Evolutionary conservation across 2,113 vertebrate species (phyloP), one percentile per base, ranked within the genome.

Genomic region (Raja brachyura): DNA sequence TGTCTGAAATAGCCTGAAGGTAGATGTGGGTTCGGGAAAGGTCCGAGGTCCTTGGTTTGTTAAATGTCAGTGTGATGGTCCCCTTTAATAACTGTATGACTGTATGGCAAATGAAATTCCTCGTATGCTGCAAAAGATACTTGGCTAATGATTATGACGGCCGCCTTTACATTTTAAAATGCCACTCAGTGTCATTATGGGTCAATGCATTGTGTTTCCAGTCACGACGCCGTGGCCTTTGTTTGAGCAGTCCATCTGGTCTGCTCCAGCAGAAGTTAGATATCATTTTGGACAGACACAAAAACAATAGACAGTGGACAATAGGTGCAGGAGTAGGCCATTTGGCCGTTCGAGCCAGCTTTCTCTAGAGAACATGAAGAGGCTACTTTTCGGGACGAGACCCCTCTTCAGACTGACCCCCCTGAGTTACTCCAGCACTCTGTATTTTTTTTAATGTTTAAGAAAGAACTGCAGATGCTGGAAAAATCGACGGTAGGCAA

Each of bases 21-120:
- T 97, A 96, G 96, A 96, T 97, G 95, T 96, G 94, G 96, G 96
- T 97, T 96, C 95, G 94, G 94, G 94, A 95, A 94, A 95, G 95
- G 96, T 96, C 96, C 96, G 96, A 96, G 95, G 96, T 95, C 94
- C 95, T 95, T 96, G 96, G 96, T 96, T 95, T 95, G 96, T 96
- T 97, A 97, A 98, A 98, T 97, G 97, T 97, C 97, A 97, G 96
- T 94, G 96, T 96, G 96, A 97, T 96, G 96, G 96, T 96, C 94
- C 95, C 94, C 95, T 96, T 96, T 95, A 94, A 48, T 48, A 3
- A 48, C 39, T 48, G 39, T 48, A 48, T 48, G 39, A 48, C 39
- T 48, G 39, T 48, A 48, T 48, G 39, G 39, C 39, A 48, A 48
- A 48, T 48, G 0, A 48, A 48, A 48, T 48, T 48, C 39, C 39